Conservation (phyloP, 92 coral and sea anemone genomes). For the Porites divaricata region DNA sequence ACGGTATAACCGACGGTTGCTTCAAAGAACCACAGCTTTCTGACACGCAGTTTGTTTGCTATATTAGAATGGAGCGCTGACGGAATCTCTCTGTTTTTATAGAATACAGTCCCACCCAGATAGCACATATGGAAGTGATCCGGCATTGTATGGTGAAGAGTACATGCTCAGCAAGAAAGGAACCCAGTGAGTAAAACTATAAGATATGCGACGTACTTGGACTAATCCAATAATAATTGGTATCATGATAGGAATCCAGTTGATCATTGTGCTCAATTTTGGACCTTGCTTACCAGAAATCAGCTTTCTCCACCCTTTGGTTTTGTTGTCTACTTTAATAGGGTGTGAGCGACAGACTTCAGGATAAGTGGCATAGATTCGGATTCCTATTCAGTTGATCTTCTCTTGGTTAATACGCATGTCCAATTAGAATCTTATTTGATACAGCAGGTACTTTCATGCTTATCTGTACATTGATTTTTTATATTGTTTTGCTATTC, state of each 20-base stretch:
- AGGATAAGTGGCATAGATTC: too few relatives aligned
- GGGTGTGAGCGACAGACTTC: too few relatives aligned
- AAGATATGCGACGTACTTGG: too few relatives aligned
- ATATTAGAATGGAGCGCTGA: neutral
- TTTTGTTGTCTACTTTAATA: too few relatives aligned
- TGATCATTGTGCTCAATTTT: too few relatives aligned
- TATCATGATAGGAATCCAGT: too few relatives aligned
- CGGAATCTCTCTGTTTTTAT: neutral
- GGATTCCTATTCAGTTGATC: too few relatives aligned
- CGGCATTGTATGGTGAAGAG: slow-evolving; percentile 53
- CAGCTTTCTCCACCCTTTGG: too few relatives aligned
- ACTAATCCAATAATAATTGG: too few relatives aligned
- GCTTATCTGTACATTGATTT: neutral
- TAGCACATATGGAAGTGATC: slow-evolving; percentile 74
- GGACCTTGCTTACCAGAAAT: too few relatives aligned
- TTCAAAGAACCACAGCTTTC: neutral
- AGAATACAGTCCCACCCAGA: slow-evolving; percentile 76
- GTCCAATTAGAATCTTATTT: neutral
- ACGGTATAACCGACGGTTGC: too few relatives aligned
- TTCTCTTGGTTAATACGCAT: too few relatives aligned
- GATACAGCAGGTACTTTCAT: neutral
- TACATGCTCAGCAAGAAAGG: slow-evolving; percentile 74
- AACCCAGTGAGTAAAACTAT: slow-evolving; percentile 53
- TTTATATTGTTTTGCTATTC: neutral
- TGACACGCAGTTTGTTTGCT: neutral